Conservation (phyloP, 2,888 invertebrate genomes). For the Pandemis heparana region DNA sequence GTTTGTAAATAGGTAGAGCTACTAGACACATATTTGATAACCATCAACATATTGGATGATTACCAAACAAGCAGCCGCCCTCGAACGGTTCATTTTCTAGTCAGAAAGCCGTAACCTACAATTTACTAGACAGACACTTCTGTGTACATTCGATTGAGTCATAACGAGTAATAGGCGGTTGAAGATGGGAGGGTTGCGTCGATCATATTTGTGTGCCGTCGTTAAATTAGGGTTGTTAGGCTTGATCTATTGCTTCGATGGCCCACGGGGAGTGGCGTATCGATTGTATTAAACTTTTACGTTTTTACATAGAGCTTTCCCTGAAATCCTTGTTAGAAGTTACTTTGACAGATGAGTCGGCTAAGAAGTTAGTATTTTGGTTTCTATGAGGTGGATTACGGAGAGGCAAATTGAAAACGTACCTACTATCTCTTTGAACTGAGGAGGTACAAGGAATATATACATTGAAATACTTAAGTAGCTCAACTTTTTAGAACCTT, state of each 20-base stretch:
- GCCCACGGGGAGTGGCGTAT: conserved; percentile 50
- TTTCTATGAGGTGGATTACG: no score
- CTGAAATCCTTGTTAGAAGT: background rate
- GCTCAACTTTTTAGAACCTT: background rate
- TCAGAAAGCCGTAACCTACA: conserved; percentile 68
- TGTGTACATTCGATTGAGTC: conserved; percentile 76
- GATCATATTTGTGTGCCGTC: conserved; percentile 58
- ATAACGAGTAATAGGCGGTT: conserved; percentile 70
- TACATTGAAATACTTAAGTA: background rate
- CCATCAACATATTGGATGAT: conserved; percentile 20
- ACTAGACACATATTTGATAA: background rate
- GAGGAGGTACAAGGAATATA: no score
- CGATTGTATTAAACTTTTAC: conserved; percentile 40
- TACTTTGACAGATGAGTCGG: no score
- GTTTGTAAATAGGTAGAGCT: no score
- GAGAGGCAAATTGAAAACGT: no score
- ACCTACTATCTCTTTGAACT: no score
- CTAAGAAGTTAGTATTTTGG: background rate
- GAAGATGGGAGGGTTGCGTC: conserved; percentile 68
- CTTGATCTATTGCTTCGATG: conserved; percentile 72
- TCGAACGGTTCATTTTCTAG: conserved; percentile 17
- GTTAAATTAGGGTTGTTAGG: conserved; percentile 69
- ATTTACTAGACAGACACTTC: conserved; percentile 77
- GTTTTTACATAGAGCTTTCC: conserved; percentile 2
- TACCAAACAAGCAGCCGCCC: conserved; percentile 7